phyloP scores from a whole-genome alignment of 2,113 vertebrate species.

The Phalacrocorax brasilianus region DNA sequence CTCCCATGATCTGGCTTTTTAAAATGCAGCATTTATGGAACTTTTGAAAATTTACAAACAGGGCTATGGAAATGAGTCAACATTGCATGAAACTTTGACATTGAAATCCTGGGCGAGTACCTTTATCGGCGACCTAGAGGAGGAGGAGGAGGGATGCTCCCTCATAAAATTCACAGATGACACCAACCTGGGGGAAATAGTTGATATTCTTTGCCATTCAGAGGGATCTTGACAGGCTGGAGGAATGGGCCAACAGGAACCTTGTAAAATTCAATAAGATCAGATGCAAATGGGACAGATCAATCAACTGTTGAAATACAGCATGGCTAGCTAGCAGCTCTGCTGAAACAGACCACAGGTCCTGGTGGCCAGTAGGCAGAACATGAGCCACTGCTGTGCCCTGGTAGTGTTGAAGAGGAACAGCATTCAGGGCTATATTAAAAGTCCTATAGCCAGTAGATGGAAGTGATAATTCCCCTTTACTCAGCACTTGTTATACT shows the following conservation, averaged over 20 bases:
- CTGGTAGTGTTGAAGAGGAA: neutral
- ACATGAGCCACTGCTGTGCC: neutral
- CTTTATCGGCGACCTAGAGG: neutral
- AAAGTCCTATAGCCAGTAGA: neutral
- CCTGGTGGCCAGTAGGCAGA: neutral
- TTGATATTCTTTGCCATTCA: neutral
- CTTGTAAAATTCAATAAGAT: neutral
- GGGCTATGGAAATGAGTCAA: neutral
- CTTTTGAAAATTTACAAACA: neutral
- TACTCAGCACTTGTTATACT: neutral
- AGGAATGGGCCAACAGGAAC: neutral
- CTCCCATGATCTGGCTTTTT: neutral
- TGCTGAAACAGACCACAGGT: neutral
- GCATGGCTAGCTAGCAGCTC: neutral
- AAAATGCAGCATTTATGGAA: neutral
- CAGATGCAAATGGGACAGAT: neutral
- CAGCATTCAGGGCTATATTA: neutral
- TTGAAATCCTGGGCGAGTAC: neutral
- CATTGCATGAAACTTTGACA: neutral
- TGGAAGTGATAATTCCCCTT: neutral
- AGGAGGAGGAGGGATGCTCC: neutral
- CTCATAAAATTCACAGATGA: rapidly evolving
- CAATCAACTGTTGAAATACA: neutral
- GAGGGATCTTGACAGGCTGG: neutral
- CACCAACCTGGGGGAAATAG: neutral